phyloP scores from a whole-genome alignment of 2,888 invertebrate species.

The Rhagonycha fulva region DNA sequence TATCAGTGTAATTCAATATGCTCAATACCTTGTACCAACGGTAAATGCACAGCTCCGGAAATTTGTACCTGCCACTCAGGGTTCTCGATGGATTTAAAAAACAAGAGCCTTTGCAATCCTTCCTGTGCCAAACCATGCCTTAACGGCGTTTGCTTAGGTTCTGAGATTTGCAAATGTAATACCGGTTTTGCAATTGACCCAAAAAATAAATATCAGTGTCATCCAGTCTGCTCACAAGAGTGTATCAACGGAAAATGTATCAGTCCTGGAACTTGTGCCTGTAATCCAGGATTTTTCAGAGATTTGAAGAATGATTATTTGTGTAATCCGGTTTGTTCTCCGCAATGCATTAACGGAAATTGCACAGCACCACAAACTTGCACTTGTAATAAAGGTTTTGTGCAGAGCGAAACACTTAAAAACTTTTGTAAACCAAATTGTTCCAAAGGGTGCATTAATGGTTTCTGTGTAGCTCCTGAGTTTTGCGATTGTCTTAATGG shows the following conservation, averaged over 20 bases:
- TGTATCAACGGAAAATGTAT: constrained; percentile 40
- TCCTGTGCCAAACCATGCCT: constrained; percentile 39
- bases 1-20: constrained; percentile 34
- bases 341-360: constrained; percentile 33
- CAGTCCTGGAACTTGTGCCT: constrained; percentile 43
- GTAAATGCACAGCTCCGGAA: constrained; percentile 35
- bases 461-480: constrained; percentile 48
- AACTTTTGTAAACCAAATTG: constrained; percentile 36
- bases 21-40: constrained; percentile 32
- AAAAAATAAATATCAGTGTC: constrained; percentile 41
- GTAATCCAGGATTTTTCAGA: constrained; percentile 32
- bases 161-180: constrained; percentile 56
- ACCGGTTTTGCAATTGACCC: constrained; percentile 58
- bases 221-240: constrained; percentile 31
- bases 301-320: constrained; percentile 31
- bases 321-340: constrained; percentile 34
- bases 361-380: constrained; percentile 37
- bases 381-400: constrained; percentile 37
- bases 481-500: constrained; percentile 34
- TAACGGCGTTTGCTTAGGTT: constrained; percentile 48
- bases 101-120: constrained; percentile 32
- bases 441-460: constrained; percentile 40
- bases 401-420: constrained; percentile 17
- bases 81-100: constrained; percentile 26
- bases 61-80: constrained; percentile 40